These are phyloP conservation scores for Cephonodes hylas DNA, from an alignment of 2,888 invertebrate genomes.

Conservation along the genomic window DNA sequence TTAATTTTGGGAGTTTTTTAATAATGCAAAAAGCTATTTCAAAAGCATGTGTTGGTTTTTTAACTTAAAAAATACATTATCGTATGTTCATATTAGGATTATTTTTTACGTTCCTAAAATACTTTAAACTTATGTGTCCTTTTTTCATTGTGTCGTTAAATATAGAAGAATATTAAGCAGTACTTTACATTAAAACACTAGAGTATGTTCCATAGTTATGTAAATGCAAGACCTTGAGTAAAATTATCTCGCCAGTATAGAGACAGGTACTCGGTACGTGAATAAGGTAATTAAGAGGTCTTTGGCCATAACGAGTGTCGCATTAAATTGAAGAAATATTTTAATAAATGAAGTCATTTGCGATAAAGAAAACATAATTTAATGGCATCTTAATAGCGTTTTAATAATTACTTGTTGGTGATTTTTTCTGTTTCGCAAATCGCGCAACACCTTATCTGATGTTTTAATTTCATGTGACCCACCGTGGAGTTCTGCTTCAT, in stretches of 20 bases:
- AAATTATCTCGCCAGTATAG: conserved; percentile 28
- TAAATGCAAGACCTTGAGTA: conserved; percentile 24
- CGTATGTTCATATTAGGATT: too few relatives aligned
- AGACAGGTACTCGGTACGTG: conserved; percentile 25
- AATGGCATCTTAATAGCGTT: conserved; percentile 23
- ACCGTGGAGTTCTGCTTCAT: background rate
- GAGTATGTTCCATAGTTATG: conserved; percentile 13
- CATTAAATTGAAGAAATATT: conserved; percentile 41
- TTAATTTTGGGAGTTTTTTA: background rate
- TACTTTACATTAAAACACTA: conserved; percentile 18
- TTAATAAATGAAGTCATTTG: conserved; percentile 1
- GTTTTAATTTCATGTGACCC: background rate
- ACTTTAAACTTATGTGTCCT: background rate
- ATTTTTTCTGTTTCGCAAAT: conserved; percentile 9
- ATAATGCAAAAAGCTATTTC: too few relatives aligned
- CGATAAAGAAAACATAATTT: conserved; percentile 3
- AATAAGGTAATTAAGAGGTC: conserved; percentile 50
- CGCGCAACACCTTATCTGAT: conserved; percentile 5
- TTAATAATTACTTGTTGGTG: conserved; percentile 16
- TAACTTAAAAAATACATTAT: too few relatives aligned
- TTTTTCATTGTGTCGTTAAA: background rate
- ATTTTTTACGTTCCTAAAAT: too few relatives aligned
- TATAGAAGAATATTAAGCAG: conserved; percentile 14
- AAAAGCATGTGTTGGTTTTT: background rate
- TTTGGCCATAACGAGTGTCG: conserved; percentile 26